Evolutionary conservation across 1,140 invertebrate species (phyloP), one percentile per base, ranked within the genome.

Genomic region (Formica selysi): DNA sequence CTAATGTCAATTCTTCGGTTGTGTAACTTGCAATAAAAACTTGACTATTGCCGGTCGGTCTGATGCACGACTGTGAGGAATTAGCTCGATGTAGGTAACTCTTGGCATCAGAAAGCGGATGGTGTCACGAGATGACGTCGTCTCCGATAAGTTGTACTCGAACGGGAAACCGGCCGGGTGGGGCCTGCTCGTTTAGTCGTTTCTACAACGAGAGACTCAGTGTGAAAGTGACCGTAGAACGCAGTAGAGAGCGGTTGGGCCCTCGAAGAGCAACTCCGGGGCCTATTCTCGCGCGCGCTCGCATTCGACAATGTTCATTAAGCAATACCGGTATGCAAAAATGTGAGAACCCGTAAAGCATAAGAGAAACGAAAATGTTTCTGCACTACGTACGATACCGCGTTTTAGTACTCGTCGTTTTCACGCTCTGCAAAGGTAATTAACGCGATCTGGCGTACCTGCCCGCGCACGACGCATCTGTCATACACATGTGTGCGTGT

Each of bases 121-220:
- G 59, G 65, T 41, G 57, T 48, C 19, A 64, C 61, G 32, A 76
- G 88, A 87, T 85, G 88, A 87, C 88, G 89, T 89, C 61, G 76
- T 68, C 74, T 26, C 26, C 65, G 88, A 87, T 89, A 90, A 89
- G 26, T 86, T 48, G 44, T 68, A 59, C 62, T 65, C 38, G 61
- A 54, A 62, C 48, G 44, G 19, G 19, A 38, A 89, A 76, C 65
- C 51, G 41, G 11, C 32, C 86, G 61, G 89, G 86, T 87, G 89
- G 88, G 89, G 88, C 65, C 26, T 57, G 36, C 36, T 83, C 26
- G 51, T 79, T 41, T 80, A 89, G 51, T 64, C 57, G 76, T 13
- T 29, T 8, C 8, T 59, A 44, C 38, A 61, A 29, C 70, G 62
- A 67, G 57, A 71, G 19, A 10, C 51, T 78, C 51, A 89, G 89